A percentile compares a stretch with the other conserved stretches of the same genome.
Conservation (phyloP, 1,140 invertebrate genomes). For the Dermatophagoides farinae region DNA sequence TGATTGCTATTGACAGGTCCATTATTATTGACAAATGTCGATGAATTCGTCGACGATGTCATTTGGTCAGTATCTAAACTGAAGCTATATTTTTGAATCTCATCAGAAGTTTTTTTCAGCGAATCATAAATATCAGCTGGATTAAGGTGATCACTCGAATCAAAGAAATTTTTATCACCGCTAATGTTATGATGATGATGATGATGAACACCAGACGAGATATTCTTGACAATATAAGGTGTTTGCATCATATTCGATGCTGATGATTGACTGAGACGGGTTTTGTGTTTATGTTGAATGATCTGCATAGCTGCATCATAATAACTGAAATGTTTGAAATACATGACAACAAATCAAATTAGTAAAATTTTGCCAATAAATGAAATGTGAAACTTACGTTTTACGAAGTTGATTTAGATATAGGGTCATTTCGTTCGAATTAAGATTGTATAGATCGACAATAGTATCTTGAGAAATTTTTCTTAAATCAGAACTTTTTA, state of each 20-base stretch:
- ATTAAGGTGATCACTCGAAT: slow-evolving; percentile 45
- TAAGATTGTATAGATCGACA: slow-evolving; percentile 67
- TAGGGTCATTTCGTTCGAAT: slow-evolving; percentile 62
- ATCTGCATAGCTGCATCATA: slow-evolving; percentile 55
- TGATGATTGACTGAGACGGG: slow-evolving; percentile 1
- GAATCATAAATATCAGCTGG: slow-evolving; percentile 63
- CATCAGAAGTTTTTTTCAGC: slow-evolving; percentile 66
- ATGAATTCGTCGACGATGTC: neutral
- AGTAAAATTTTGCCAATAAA: neutral
- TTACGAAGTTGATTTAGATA: slow-evolving; percentile 59
- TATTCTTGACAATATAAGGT: neutral
- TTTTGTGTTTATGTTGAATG: slow-evolving; percentile 55
- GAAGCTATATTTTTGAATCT: slow-evolving; percentile 72
- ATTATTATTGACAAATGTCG: neutral
- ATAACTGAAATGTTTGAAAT: no score
- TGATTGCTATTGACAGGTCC: neutral
- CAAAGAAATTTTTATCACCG: slow-evolving; percentile 18
- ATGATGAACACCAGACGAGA: neutral
- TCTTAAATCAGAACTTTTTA: slow-evolving; percentile 45
- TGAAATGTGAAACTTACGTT: slow-evolving; percentile 30
- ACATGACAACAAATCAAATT: no score
- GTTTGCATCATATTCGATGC: neutral
- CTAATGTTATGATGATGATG: slow-evolving; percentile 23
- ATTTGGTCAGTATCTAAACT: neutral
- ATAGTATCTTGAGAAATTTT: slow-evolving; percentile 52